Conservation (phyloP, 2,113 vertebrate species). For the Rhinopomastus cyanomelas region DNA sequence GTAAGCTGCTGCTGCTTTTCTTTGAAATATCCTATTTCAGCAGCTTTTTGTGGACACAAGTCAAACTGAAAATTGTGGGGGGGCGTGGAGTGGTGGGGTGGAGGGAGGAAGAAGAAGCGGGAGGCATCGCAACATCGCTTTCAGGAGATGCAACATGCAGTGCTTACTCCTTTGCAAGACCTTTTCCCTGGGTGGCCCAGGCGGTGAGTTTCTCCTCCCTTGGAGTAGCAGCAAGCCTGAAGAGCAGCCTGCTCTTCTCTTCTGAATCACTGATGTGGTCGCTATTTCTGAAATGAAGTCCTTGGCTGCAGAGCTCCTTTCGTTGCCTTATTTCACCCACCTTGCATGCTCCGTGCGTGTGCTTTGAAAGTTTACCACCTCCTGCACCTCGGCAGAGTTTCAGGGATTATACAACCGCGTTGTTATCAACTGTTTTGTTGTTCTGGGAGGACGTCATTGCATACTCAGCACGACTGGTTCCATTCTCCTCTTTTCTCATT, state of each 20-base stretch:
- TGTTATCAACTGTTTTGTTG: conserved; percentile 89
- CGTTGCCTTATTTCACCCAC: conserved; percentile 55
- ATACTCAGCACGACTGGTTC: conserved; percentile 91
- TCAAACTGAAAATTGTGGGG: not conserved
- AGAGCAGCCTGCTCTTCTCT: conserved; percentile 77
- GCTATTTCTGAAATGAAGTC: conserved; percentile 66
- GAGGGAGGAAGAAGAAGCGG: not conserved
- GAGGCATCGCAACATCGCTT: conserved; percentile 53
- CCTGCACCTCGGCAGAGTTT: not conserved
- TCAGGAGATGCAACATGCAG: conserved; percentile 79
- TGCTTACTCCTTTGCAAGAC: conserved; percentile 72
- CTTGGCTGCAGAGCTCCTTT: conserved; percentile 49
- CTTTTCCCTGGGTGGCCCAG: conserved; percentile 49
- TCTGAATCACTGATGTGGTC: conserved; percentile 73
- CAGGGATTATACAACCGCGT: conserved; percentile 83
- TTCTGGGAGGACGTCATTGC: conserved; percentile 95
- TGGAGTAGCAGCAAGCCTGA: conserved; percentile 73
- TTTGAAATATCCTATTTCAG: conserved; percentile 30
- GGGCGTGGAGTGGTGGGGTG: not conserved
- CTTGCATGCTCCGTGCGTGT: conserved; percentile 26
- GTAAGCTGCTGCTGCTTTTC: not conserved
- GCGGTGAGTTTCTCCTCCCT: conserved; percentile 63
- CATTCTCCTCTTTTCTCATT: conserved; percentile 93
- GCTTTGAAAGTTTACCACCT: conserved; percentile 66
- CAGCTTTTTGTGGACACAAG: conserved; percentile 57